Percentiles rank a stretch among this genome's conserved stretches.
These are phyloP conservation scores for Drepana falcataria DNA, from an alignment of 2,888 invertebrate genomes.

Conservation along the genomic window DNA sequence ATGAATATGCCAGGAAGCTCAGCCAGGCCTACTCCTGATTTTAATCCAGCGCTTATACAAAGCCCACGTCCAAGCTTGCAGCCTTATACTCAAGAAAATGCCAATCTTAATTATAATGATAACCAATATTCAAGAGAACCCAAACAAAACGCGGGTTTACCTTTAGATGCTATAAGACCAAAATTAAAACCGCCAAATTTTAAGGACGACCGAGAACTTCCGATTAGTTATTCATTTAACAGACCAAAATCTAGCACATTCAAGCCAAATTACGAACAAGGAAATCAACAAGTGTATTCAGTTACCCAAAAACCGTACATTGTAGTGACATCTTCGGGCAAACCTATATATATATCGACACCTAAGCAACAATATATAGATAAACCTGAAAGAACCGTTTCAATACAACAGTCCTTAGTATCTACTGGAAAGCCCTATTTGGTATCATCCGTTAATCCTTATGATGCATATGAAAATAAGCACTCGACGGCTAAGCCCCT, in stretches of 20 bases:
- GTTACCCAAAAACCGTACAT: constrained; percentile 52
- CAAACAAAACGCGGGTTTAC: constrained; percentile 34
- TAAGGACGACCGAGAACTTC: constrained; percentile 64
- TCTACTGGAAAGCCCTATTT: constrained; percentile 47
- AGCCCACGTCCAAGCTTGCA: constrained; percentile 26
- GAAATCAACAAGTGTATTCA: constrained; percentile 34
- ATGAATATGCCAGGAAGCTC: constrained; percentile 32
- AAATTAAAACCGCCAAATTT: constrained; percentile 67
- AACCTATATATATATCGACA: constrained; percentile 44
- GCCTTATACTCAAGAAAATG: constrained; percentile 13
- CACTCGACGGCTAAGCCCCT: constrained; percentile 56
- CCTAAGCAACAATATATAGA: constrained; percentile 45
- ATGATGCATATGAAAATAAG: constrained; percentile 36
- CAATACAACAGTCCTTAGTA: constrained; percentile 31
- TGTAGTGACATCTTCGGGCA: constrained; percentile 39
- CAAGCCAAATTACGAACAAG: constrained; percentile 21
- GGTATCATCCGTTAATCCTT: constrained; percentile 39
- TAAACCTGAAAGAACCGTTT: constrained; percentile 47
- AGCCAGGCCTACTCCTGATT: constrained; percentile 24
- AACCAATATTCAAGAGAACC: constrained; percentile 19
- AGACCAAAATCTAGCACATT: constrained; percentile 33
- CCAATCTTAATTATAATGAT: constrained; percentile 27
- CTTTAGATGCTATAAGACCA: constrained; percentile 40
- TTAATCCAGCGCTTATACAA: constrained; percentile 25
- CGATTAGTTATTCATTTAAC: constrained; percentile 61